Evolutionary conservation across 2,113 vertebrate genomes (phyloP).

Genomic region (Siniperca knerii): DNA sequence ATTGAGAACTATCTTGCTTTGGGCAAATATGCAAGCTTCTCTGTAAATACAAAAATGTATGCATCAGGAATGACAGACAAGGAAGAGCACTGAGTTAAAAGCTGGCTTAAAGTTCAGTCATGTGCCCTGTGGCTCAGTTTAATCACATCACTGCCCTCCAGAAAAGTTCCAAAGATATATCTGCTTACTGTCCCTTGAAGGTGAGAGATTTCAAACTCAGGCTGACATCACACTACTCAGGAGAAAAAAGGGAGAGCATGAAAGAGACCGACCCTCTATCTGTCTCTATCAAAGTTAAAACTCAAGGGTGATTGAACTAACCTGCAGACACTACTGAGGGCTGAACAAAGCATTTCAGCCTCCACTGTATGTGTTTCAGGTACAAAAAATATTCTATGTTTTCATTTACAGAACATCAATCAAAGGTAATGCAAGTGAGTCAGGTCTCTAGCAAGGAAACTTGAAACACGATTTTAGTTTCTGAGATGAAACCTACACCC

Average conservation of each 20-base stretch:
- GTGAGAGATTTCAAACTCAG: not conserved
- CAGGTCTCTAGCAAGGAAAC: not conserved
- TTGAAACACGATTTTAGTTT: no score
- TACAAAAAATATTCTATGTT: not conserved
- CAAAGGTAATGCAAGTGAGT: not conserved
- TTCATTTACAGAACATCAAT: not conserved
- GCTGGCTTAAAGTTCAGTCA: not conserved
- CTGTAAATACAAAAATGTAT: not conserved
- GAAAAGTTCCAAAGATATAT: not conserved
- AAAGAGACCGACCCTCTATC: not conserved
- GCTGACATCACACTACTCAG: not conserved
- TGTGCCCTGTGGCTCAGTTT: not conserved
- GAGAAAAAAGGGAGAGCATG: not conserved
- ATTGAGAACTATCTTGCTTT: not conserved
- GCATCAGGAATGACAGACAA: not conserved
- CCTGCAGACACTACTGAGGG: not conserved
- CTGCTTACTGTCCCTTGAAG: not conserved
- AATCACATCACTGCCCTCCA: not conserved
- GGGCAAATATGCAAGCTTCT: not conserved
- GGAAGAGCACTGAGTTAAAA: not conserved
- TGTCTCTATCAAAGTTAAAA: not conserved
- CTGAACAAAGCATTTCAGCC: not conserved
- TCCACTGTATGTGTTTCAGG: not conserved
- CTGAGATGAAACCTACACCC: no score
- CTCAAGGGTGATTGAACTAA: not conserved